Evolutionary conservation across 2,888 invertebrate genomes (phyloP).

Genomic region (Congeria kusceri): DNA sequence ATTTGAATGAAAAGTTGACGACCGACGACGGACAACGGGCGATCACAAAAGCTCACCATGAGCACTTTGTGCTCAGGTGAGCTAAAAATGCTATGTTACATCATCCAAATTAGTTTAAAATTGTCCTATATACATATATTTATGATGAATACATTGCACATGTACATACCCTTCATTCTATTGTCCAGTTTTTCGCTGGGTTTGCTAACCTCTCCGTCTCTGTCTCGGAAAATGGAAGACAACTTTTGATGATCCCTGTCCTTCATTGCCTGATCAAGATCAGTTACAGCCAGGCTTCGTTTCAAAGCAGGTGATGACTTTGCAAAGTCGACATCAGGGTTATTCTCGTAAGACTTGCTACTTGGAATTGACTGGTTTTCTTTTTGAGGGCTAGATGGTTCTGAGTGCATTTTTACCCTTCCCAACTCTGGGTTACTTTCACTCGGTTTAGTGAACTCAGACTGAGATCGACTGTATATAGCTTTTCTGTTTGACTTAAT

Average conservation of each 20-base stretch:
- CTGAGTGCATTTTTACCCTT: conserved; percentile 29
- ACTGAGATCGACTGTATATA: conserved; percentile 25
- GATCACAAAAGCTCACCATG: too few species aligned
- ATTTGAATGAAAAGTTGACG: too few species aligned
- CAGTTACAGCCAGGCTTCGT: conserved; percentile 70
- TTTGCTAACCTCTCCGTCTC: neutral
- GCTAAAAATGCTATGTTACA: too few species aligned
- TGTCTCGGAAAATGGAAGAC: conserved; percentile 59
- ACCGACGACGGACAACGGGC: too few species aligned
- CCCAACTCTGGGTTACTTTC: neutral
- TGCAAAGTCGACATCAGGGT: conserved; percentile 42
- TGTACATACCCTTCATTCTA: too few species aligned
- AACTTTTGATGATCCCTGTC: conserved; percentile 71
- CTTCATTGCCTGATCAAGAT: conserved; percentile 74
- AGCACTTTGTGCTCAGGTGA: too few species aligned
- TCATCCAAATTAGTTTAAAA: too few species aligned
- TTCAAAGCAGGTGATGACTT: conserved; percentile 56
- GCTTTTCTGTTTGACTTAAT: neutral
- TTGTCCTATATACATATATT: too few species aligned
- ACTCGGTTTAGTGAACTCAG: conserved; percentile 24
- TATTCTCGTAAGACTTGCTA: conserved; percentile 43
- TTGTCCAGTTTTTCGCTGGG: too few species aligned
- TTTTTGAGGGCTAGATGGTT: conserved; percentile 42
- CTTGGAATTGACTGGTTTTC: conserved; percentile 19
- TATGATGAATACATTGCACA: too few species aligned